These are phyloP conservation scores for Rafetus swinhoei DNA, from an alignment of 2,113 vertebrate species.

Conservation along the genomic window DNA sequence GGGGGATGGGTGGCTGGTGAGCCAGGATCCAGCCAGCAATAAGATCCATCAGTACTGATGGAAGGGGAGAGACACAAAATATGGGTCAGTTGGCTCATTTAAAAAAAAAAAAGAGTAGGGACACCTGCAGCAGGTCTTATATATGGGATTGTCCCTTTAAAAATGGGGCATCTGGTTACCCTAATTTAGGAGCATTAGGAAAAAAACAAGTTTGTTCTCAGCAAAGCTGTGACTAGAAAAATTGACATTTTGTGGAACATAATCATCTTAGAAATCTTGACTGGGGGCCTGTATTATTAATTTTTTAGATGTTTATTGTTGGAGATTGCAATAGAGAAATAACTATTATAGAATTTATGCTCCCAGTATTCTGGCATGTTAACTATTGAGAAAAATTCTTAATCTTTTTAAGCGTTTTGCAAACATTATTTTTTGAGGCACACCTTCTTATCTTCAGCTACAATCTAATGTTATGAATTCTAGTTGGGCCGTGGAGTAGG, in stretches of 20 bases:
- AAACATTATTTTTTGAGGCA: neutral
- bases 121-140: too few species aligned
- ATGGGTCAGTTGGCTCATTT: too few species aligned
- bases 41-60: too few species aligned
- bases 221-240: neutral
- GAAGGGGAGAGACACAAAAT: too few species aligned
- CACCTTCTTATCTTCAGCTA: neutral
- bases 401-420: neutral
- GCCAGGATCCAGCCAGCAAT: too few species aligned
- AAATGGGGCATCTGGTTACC: too few species aligned
- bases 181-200: neutral
- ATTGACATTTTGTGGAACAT: neutral
- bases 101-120: too few species aligned
- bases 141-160: too few species aligned
- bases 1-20: too few species aligned
- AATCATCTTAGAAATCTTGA: neutral
- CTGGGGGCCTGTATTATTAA: neutral
- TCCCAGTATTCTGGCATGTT: neutral
- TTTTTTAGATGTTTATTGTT: neutral
- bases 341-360: neutral
- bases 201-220: neutral
- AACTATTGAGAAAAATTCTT: neutral
- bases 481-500: neutral
- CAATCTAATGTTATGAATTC: neutral
- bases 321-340: neutral